Base-by-base conservation (phyloP, 2,797 vertebrate genomes). In the Paratrypauchen microcephalus region DNA sequence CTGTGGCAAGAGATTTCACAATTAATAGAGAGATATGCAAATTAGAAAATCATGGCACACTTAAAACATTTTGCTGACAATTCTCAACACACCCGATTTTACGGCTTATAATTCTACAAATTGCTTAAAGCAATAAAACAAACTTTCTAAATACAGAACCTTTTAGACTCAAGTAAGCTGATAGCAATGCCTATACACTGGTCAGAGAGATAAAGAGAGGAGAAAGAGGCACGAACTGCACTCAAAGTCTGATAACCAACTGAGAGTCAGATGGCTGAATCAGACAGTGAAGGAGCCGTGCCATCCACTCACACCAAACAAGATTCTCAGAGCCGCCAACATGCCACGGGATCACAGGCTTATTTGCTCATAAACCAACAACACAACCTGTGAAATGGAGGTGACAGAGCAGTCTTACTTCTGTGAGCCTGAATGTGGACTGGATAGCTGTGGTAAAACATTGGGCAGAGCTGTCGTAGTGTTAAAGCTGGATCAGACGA, bases 311-410 rank as follows among this genome's bases (percentile, higher is more conserved):
- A 73, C 74, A 78, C 75, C 73, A 68, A 83, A 82, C 68, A 75
- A 58, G 69, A 69, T 71, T 70, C 69, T 61, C 32, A 79, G 61
- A 78, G 41, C 13, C 41, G 13, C 13, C 3, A 67, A 78, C 80
- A 85, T 83, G 67, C 71, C 72, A 81, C 54, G 23, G 64, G 76
- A 77, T 83, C 77, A 78, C 68, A 70, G 65, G 50, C 72, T 73
- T 78, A 55, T 84, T 81, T 81, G 73, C 74, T 82, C 69, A 74
- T 75, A 76, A 72, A 62, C 54, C 48, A 74, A 72, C 48, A 75
- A 73, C 63, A 73, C 61, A 78, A 75, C 72, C 58, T 70, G 60
- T 36, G 41, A 55, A 59, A 70, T 32, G 28, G 48, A 21, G 48
- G 47, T 32, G 47, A 30, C 18, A 65, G 64, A 65, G 64, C 47